These are phyloP conservation scores for Psittacus erithacus DNA, from an alignment of 2,113 vertebrate species.

Conservation along the genomic window DNA sequence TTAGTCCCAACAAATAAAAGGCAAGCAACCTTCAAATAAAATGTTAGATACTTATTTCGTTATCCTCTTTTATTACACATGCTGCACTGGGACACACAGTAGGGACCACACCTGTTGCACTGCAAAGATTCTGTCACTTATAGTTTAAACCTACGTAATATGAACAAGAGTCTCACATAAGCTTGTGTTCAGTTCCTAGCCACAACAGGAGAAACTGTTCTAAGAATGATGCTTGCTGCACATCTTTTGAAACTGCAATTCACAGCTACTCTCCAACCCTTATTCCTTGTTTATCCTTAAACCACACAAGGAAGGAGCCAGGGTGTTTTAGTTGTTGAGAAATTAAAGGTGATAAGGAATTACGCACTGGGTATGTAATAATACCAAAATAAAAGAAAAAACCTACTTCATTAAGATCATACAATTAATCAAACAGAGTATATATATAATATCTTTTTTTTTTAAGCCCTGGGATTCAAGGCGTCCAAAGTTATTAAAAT, in stretches of 20 bases:
- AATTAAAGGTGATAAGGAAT: conserved; percentile 44
- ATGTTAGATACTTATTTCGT: neutral
- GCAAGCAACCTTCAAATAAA: neutral
- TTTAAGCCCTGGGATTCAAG: conserved; percentile 89
- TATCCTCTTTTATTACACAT: neutral
- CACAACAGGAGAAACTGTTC: neutral
- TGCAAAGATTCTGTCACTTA: neutral
- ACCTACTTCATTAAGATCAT: conserved; percentile 88
- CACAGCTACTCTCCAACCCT: conserved; percentile 34
- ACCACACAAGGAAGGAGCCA: conserved; percentile 44
- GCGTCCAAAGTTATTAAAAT: conserved; percentile 87
- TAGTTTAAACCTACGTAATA: neutral
- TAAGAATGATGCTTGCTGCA: conserved; percentile 56
- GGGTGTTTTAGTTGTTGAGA: neutral
- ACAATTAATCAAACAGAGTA: conserved; percentile 90
- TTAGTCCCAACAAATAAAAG: neutral
- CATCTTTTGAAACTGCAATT: conserved; percentile 62
- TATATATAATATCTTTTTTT: conserved; percentile 85
- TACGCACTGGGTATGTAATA: conserved; percentile 87
- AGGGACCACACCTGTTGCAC: neutral
- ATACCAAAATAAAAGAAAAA: conserved; percentile 83
- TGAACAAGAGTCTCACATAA: neutral
- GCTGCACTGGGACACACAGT: neutral
- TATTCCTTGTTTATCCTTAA: conserved; percentile 38
- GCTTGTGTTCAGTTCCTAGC: neutral